A percentile compares a stretch with the other conserved stretches of the same genome.
Conservation (phyloP, 1,140 invertebrate genomes). For the Macrosteles quadrilineatus region DNA sequence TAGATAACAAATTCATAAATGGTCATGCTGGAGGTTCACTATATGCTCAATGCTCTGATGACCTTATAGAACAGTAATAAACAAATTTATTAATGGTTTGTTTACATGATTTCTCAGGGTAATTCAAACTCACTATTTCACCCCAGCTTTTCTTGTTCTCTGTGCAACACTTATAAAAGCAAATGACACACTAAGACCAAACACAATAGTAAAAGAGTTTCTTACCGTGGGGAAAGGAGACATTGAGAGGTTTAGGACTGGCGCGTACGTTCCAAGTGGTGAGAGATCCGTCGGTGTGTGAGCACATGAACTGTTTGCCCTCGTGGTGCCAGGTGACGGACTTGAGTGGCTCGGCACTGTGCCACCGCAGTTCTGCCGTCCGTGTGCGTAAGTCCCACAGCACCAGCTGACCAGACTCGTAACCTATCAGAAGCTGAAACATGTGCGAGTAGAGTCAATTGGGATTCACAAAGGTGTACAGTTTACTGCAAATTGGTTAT, state of each 20-base stretch:
- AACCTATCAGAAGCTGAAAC: conserved; percentile 91
- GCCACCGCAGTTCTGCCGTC: conserved; percentile 78
- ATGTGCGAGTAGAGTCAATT: no score
- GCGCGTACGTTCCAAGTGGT: conserved; percentile 86
- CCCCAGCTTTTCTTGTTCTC: no score
- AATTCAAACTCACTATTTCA: no score
- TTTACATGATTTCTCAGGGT: no score
- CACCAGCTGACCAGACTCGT: conserved; percentile 91
- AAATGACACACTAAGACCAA: not conserved
- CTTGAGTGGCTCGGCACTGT: conserved; percentile 75
- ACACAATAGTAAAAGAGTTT: conserved; percentile 15
- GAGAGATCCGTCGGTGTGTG: conserved; percentile 92
- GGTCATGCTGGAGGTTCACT: no score
- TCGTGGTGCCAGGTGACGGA: conserved; percentile 96
- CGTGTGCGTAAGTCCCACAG: conserved; percentile 92
- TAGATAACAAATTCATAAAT: no score
- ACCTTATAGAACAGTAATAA: no score
- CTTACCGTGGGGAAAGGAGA: conserved; percentile 90
- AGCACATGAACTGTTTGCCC: conserved; percentile 97
- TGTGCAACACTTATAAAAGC: not conserved
- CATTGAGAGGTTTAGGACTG: conserved; percentile 71
- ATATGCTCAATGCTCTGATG: no score
- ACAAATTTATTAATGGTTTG: no score
- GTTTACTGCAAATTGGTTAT: no score
- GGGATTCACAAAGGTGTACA: no score